Percentiles rank a stretch among this genome's conserved stretches.
phyloP scores from a whole-genome alignment of 2,888 invertebrate genomes.

The Ditylenchus weischeri region DNA sequence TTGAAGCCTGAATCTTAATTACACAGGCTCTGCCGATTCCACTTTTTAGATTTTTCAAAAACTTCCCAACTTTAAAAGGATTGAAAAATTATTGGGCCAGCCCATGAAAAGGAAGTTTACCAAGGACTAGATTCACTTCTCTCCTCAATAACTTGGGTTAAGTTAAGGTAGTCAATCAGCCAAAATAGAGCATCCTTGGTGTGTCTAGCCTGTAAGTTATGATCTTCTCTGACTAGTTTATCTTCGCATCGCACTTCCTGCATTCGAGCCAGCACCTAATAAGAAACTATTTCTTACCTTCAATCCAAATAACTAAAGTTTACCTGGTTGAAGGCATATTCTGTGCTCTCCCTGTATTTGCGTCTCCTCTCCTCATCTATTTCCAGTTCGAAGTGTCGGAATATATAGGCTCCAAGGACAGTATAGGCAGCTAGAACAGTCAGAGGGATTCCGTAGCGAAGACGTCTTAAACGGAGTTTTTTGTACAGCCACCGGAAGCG shows the following conservation, averaged over 20 bases:
- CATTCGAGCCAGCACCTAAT: conserved; percentile 47
- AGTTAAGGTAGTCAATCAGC: conserved; percentile 53
- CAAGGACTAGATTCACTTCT: conserved; percentile 42
- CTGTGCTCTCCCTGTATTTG: conserved; percentile 37
- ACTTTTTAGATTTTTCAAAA: too few relatives aligned
- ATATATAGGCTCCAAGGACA: conserved; percentile 48
- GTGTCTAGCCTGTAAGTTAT: conserved; percentile 39
- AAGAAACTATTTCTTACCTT: conserved; percentile 2
- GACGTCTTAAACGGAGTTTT: conserved; percentile 22
- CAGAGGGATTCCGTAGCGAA: conserved; percentile 31
- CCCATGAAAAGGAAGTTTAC: too few relatives aligned
- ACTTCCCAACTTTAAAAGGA: too few relatives aligned
- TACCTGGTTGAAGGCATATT: conserved; percentile 49
- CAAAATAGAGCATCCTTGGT: conserved; percentile 53
- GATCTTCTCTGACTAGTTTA: conserved; percentile 14
- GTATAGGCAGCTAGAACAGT: conserved; percentile 45
- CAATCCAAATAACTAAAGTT: neutral
- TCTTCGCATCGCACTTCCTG: conserved; percentile 47
- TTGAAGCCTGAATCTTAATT: too few relatives aligned
- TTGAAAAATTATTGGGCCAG: too few relatives aligned
- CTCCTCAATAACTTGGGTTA: conserved; percentile 50
- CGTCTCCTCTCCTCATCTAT: conserved; percentile 28
- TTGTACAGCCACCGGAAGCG: conserved; percentile 30
- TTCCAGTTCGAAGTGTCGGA: conserved; percentile 43
- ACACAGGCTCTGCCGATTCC: too few relatives aligned